Evolutionary conservation across 2,888 invertebrate genomes (phyloP), one percentile per base, ranked within the genome.

Genomic region (Plusia festucae): DNA sequence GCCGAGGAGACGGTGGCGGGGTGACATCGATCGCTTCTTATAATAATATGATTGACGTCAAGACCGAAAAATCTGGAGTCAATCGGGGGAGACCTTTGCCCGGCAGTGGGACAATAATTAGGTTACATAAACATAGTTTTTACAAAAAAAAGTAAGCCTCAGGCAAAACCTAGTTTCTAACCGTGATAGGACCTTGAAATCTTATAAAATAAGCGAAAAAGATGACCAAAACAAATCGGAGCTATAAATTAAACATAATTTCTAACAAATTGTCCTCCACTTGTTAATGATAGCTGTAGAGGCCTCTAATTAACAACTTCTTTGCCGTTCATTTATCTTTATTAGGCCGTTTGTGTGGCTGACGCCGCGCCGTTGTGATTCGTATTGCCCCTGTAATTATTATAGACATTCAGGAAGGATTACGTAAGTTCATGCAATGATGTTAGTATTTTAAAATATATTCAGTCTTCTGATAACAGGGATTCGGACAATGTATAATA

Each of bases 321-420:
- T 82, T 80, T 72, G 71, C 69, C 70, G 68, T 64, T 69, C 81
- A 75, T 85, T 82, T 76, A 78, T 85, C 81, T 81, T 66, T 64
- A 81, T 86, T 83, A 78, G 58, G 24, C 70, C 76, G 72, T 73
- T 67, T 24, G 66, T 68, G 63, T 58, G 52, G 13, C 22, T 49
- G 0, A 44, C 13, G 49, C 16, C 20, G 55, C 13, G 49, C 16
- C 20, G 55, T 9, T n/a, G 46, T 1, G 60, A 9, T 60, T 57
- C 62, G 32, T 9, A 20, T 22, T 16, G 53, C 11, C 8, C 57
- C 24, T 65, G 71, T 76, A 77, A 77, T 74, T 77, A 77, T 68
- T 60, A 52, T n/a, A 16, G 22, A 20, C 57, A 54, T 59, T 68
- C 53, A 18, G 6, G 20, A 20, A 49, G 46, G 20, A 20, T 18